Conservation (phyloP, 2,888 invertebrate species). For the Aricia artaxerxes region DNA sequence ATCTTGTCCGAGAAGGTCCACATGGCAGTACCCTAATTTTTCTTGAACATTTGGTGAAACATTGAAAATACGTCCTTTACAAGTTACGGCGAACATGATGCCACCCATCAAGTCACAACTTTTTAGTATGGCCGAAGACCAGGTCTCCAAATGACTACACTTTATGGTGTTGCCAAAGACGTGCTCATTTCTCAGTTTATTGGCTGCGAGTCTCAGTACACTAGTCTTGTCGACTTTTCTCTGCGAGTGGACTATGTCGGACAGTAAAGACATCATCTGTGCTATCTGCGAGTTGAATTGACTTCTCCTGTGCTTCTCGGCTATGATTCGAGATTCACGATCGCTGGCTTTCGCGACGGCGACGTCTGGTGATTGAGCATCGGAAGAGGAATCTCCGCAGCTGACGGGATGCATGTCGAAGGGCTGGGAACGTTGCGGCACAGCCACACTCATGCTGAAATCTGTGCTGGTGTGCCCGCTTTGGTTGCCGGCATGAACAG, state of each 20-base stretch:
- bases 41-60: slow-evolving; percentile 92
- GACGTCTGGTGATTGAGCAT: slow-evolving; percentile 68
- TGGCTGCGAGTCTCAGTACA: slow-evolving; percentile 91
- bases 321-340: slow-evolving; percentile 91
- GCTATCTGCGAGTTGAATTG: slow-evolving; percentile 92
- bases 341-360: slow-evolving; percentile 81
- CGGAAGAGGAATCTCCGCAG: slow-evolving; percentile 71
- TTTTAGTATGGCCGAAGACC: slow-evolving; percentile 81
- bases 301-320: slow-evolving; percentile 94
- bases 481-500: slow-evolving; percentile 54
- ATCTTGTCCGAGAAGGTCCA: slow-evolving; percentile 94
- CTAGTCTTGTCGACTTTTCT: slow-evolving; percentile 95
- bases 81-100: slow-evolving; percentile 89
- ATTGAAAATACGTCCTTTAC: slow-evolving; percentile 90
- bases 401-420: slow-evolving; percentile 54
- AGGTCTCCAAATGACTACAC: slow-evolving; percentile 70
- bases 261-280: slow-evolving; percentile 89
- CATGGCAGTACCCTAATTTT: slow-evolving; percentile 91
- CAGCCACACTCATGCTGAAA: slow-evolving; percentile 56
- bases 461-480: slow-evolving; percentile 51
- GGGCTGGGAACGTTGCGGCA: slow-evolving; percentile 50
- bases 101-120: slow-evolving; percentile 87
- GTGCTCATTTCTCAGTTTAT: slow-evolving; percentile 90
- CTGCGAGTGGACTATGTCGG: slow-evolving; percentile 90
- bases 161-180: slow-evolving; percentile 80